Percentiles rank a stretch among this genome's conserved stretches.
Evolutionary conservation across 2,797 vertebrate species (phyloP).

Genomic region (Phrynocephalus guinanensis): DNA sequence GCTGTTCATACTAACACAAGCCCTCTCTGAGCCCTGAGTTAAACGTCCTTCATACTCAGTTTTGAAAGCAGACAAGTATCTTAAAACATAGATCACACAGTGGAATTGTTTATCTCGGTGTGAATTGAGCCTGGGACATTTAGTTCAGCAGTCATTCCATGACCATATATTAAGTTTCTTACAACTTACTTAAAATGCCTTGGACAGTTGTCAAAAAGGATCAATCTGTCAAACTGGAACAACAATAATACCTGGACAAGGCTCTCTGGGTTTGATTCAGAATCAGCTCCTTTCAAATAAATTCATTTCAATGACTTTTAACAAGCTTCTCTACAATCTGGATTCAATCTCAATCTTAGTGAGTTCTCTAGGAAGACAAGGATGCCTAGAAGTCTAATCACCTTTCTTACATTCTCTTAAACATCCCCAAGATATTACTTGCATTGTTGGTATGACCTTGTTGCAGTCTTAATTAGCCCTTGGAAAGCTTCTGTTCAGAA

Average conservation of each 20-base stretch:
- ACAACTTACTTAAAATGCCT: constrained; percentile 59
- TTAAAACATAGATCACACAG: constrained; percentile 29
- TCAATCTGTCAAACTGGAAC: constrained; percentile 44
- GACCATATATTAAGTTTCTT: constrained; percentile 55
- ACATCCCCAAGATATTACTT: not conserved
- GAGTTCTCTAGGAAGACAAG: not conserved
- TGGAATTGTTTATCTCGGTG: constrained; percentile 72
- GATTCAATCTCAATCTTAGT: not conserved
- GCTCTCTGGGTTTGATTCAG: not conserved
- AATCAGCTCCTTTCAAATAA: not conserved
- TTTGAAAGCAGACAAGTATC: constrained; percentile 27
- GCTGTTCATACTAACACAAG: constrained; percentile 71
- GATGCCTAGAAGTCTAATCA: not conserved
- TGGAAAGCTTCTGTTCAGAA: not conserved
- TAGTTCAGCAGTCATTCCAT: constrained; percentile 69
- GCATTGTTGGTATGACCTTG: not conserved
- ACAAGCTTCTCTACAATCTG: not conserved
- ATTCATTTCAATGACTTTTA: not conserved
- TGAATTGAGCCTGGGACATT: constrained; percentile 72
- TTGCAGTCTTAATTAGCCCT: not conserved
- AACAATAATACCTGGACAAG: constrained; percentile 41
- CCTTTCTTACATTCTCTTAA: not conserved
- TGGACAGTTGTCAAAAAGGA: constrained; percentile 54
- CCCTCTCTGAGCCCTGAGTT: constrained; percentile 76
- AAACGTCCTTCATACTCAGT: constrained; percentile 63